Evolutionary conservation across 2,797 vertebrate species (phyloP).

Genomic region (Anniella stebbinsi): DNA sequence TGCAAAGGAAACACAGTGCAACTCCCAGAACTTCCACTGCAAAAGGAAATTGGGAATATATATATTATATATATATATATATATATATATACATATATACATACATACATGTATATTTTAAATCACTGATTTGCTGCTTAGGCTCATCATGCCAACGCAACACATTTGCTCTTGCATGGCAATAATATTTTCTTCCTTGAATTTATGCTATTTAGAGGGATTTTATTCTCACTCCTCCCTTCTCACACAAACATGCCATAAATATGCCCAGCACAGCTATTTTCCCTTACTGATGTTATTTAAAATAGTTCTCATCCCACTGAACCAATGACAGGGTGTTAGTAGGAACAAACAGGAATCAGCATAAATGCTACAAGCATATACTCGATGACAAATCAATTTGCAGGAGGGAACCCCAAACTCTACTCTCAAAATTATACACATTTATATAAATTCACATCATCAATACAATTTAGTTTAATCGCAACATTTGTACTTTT

Average conservation of each 20-base stretch:
- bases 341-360: conserved; percentile 9
- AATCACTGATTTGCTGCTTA: conserved; percentile 41
- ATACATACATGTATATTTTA: conserved; percentile 12
- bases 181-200: conserved; percentile 47
- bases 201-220: conserved; percentile 52
- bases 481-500: background rate
- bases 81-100: too few relatives aligned
- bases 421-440: background rate
- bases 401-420: background rate
- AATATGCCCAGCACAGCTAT: conserved; percentile 34
- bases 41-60: background rate
- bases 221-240: conserved; percentile 43
- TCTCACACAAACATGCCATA: conserved; percentile 47
- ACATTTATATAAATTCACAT: background rate
- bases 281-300: conserved; percentile 19
- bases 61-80: too few relatives aligned
- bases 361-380: background rate
- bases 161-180: conserved; percentile 33
- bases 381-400: background rate
- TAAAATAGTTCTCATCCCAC: conserved; percentile 23
- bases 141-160: conserved; percentile 36
- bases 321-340: background rate
- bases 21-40: background rate
- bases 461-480: background rate
- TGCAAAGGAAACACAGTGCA: background rate